A percentile compares a stretch with the other conserved stretches of the same genome.
phyloP scores from a whole-genome alignment of 2,113 vertebrate species.

The Proteles cristata region DNA sequence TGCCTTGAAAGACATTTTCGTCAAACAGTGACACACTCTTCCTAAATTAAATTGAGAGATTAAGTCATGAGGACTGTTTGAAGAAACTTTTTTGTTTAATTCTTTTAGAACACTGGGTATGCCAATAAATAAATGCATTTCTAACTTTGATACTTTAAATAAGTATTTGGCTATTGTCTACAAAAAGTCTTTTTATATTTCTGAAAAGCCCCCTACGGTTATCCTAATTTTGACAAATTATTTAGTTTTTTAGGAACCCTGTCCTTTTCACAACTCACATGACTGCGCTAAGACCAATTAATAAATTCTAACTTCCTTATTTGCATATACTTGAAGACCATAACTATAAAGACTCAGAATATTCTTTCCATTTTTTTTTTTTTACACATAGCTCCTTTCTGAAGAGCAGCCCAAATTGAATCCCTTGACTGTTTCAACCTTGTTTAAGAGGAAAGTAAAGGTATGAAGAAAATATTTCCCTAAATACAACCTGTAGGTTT shows the following conservation, averaged over 20 bases:
- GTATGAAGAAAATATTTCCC: neutral
- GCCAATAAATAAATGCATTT: conserved; percentile 58
- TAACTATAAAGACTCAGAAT: conserved; percentile 1
- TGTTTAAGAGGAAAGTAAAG: conserved; percentile 30
- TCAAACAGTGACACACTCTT: neutral
- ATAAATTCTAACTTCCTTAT: conserved; percentile 43
- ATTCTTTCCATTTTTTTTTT: neutral
- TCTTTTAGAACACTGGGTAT: conserved; percentile 11
- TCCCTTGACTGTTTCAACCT: neutral
- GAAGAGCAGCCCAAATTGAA: neutral
- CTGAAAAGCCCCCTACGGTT: conserved; percentile 4
- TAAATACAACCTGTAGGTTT: neutral
- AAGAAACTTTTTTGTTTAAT: conserved; percentile 32
- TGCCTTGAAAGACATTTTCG: conserved; percentile 30
- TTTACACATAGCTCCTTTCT: conserved; percentile 30
- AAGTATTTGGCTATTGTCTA: conserved; percentile 34
- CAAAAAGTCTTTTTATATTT: conserved; percentile 37
- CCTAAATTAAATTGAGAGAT: conserved; percentile 50
- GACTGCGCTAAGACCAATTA: conserved; percentile 41
- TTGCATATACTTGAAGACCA: conserved; percentile 34
- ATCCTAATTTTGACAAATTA: conserved; percentile 55
- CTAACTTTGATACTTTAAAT: conserved; percentile 46
- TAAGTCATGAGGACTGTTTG: neutral
- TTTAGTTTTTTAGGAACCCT: conserved; percentile 48
- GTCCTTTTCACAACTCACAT: conserved; percentile 28